These are phyloP conservation scores for Aspiorhynchus laticeps DNA, from an alignment of 2,113 vertebrate genomes.

Conservation along the genomic window DNA sequence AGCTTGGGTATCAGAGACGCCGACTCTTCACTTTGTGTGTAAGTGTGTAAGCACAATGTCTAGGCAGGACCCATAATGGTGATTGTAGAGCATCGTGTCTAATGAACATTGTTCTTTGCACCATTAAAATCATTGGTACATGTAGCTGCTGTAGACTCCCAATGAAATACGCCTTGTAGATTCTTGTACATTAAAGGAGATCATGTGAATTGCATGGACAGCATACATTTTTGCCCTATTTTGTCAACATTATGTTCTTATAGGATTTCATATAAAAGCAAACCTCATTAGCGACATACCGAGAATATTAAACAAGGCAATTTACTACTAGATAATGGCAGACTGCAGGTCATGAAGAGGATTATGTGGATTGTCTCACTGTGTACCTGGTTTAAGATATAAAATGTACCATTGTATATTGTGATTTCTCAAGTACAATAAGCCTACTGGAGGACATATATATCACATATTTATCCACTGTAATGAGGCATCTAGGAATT, in stretches of 20 bases:
- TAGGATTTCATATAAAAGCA: neutral
- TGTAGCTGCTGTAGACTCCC: neutral
- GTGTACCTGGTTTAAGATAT: neutral
- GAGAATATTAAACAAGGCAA: neutral
- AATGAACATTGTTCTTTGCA: neutral
- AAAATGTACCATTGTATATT: neutral
- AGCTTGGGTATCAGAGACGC: neutral
- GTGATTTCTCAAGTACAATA: neutral
- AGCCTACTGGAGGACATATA: neutral
- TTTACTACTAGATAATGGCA: neutral
- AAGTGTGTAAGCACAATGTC: neutral
- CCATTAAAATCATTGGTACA: neutral
- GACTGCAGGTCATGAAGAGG: neutral
- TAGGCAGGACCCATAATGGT: neutral
- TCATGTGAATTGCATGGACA: neutral
- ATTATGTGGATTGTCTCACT: neutral
- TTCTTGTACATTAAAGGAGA: neutral
- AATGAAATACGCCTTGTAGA: neutral
- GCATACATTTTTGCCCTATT: neutral
- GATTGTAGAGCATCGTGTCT: neutral
- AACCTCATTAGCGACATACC: neutral
- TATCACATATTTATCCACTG: neutral
- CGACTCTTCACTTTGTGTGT: neutral
- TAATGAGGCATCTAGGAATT: neutral
- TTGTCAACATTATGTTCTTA: neutral